phyloP scores from a whole-genome alignment of 2,888 invertebrate species.

The Drosophila limbata region DNA sequence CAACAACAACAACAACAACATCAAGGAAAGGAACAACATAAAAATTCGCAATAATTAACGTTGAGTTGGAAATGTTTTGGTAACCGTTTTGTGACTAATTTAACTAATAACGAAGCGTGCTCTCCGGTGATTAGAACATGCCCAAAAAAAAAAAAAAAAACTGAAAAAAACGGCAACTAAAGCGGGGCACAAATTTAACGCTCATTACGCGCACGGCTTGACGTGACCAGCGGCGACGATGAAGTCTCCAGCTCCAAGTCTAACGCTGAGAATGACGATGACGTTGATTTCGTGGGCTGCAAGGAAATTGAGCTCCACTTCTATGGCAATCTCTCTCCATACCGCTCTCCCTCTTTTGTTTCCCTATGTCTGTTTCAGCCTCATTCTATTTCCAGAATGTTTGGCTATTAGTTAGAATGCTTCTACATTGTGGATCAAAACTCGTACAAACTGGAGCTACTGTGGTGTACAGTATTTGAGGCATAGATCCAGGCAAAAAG shows the following conservation, averaged over 20 bases:
- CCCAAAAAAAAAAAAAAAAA: slow-evolving; percentile 58
- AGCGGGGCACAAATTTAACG: slow-evolving; percentile 76
- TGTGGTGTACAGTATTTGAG: slow-evolving; percentile 40
- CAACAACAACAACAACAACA: slow-evolving; percentile 4
- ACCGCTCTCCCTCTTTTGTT: slow-evolving; percentile 6
- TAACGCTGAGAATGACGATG: slow-evolving; percentile 19
- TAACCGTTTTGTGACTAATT: slow-evolving; percentile 81
- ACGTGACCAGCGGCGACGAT: slow-evolving; percentile 70
- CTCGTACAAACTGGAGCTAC: slow-evolving; percentile 47
- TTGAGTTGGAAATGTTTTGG: slow-evolving; percentile 56
- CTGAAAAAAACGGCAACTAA: slow-evolving; percentile 45
- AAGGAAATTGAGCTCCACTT: slow-evolving; percentile 73
- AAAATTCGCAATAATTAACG: slow-evolving; percentile 73
- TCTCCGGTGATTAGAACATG: slow-evolving; percentile 73
- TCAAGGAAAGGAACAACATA: slow-evolving; percentile 13
- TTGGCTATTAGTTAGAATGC: slow-evolving; percentile 72
- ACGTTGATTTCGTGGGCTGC: slow-evolving; percentile 70
- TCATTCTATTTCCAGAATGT: slow-evolving; percentile 28
- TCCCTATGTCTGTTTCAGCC: slow-evolving; percentile 7
- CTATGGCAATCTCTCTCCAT: slow-evolving; percentile 35
- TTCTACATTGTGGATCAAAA: slow-evolving; percentile 40
- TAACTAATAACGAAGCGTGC: slow-evolving; percentile 75
- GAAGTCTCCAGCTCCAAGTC: slow-evolving; percentile 24
- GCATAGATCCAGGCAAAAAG: slow-evolving; percentile 28
- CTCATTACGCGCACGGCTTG: slow-evolving; percentile 78